phyloP scores from a whole-genome alignment of 2,113 vertebrate genomes.

The Dicaeum eximium region DNA sequence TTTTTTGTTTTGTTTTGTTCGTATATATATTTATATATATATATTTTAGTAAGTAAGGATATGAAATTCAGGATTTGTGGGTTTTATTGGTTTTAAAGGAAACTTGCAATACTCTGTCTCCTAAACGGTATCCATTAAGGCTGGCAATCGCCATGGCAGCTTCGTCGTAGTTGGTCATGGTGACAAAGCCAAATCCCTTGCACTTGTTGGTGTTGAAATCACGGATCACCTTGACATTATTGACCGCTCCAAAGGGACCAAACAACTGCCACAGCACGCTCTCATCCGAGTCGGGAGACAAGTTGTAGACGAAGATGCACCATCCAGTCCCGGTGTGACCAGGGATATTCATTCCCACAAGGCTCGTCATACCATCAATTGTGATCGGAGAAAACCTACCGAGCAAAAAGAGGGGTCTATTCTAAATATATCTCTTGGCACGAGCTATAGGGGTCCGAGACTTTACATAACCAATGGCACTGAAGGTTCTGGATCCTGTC shows the following conservation, averaged over 20 bases:
- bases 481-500: not conserved
- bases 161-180: constrained; percentile 99
- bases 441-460: not conserved
- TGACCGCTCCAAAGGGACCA: constrained; percentile 97
- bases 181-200: constrained; percentile 99
- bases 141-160: constrained; percentile 99
- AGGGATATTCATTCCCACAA: constrained; percentile 99
- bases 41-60: constrained; percentile 85
- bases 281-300: constrained; percentile 98
- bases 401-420: constrained; percentile 72
- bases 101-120: constrained; percentile 99
- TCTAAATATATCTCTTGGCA: constrained; percentile 67
- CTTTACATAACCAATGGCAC: not conserved
- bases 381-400: constrained; percentile 98
- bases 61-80: constrained; percentile 99
- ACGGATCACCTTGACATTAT: constrained; percentile 99
- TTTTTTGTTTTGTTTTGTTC: constrained; percentile 85
- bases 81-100: constrained; percentile 99
- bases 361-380: constrained; percentile 99
- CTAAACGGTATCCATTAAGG: constrained; percentile 99
- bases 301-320: constrained; percentile 99
- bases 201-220: constrained; percentile 99
- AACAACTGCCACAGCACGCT: constrained; percentile 99
- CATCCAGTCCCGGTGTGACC: constrained; percentile 98
- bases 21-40: constrained; percentile 82